phyloP scores from a whole-genome alignment of 1,140 invertebrate species.

The Pogonomyrmex barbatus region DNA sequence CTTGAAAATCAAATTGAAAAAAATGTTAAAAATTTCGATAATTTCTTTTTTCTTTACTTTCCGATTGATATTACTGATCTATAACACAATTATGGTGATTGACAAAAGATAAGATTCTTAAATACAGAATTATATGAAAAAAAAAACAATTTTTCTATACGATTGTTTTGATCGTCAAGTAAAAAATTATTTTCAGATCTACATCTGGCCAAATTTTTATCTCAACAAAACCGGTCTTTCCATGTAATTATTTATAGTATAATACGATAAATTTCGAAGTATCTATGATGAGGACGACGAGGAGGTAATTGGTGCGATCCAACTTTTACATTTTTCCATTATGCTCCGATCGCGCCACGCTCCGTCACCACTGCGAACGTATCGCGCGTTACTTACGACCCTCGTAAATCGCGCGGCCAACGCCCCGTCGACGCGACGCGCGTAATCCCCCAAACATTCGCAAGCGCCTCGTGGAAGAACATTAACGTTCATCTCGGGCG shows the following conservation, averaged over 20 bases:
- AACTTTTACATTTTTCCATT: conserved; percentile 20
- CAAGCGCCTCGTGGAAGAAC: conserved; percentile 31
- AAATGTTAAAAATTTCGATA: background rate
- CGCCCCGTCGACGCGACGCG: conserved; percentile 35
- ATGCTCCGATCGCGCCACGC: background rate
- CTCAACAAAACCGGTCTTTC: too few species aligned
- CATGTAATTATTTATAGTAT: background rate
- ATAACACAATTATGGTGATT: background rate
- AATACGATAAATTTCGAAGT: background rate
- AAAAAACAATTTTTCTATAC: too few species aligned
- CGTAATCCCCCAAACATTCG: conserved; percentile 53
- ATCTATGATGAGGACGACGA: background rate
- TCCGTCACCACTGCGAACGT: background rate
- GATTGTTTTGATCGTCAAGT: too few species aligned
- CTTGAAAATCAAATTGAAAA: background rate
- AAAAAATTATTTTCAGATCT: too few species aligned
- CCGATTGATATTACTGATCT: background rate
- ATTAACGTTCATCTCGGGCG: conserved; percentile 68
- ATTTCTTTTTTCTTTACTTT: background rate
- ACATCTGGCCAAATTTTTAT: too few species aligned
- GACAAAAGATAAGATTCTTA: background rate
- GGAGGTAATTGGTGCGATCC: background rate
- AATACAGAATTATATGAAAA: background rate
- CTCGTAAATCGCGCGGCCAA: conserved; percentile 66
- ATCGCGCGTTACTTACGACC: conserved; percentile 44